A percentile compares a stretch with the other conserved stretches of the same genome.
Conservation (phyloP, 2,888 invertebrate species). For the Dryocosmus kuriphilus region DNA sequence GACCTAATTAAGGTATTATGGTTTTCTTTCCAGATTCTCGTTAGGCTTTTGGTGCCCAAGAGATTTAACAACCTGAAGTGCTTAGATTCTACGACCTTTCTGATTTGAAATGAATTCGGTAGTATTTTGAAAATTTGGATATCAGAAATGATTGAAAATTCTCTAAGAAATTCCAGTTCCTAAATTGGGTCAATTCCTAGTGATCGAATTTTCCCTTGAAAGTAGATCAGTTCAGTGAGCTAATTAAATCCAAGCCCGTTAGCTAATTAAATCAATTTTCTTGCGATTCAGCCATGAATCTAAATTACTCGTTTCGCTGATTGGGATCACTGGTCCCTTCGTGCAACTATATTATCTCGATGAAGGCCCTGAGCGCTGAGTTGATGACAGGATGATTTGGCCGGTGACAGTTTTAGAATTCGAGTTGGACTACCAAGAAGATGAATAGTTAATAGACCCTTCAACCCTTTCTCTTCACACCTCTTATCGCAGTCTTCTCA, state of each 20-base stretch:
- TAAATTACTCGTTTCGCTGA: background rate
- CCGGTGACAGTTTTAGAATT: constrained; percentile 61
- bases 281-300: background rate
- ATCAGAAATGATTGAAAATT: background rate
- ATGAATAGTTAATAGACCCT: constrained; percentile 66
- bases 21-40: no score
- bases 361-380: constrained; percentile 3
- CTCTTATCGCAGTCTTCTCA: constrained; percentile 50
- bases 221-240: no score
- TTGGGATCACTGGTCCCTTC: background rate
- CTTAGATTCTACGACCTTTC: no score
- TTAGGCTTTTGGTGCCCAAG: no score
- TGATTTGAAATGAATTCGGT: no score
- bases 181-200: background rate
- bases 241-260: background rate
- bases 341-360: constrained; percentile 7
- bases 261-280: background rate
- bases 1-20: no score
- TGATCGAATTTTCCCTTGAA: no score
- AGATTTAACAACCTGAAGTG: no score
- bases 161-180: background rate
- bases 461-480: constrained; percentile 46
- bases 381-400: constrained; percentile 32
- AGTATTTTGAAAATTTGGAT: no score
- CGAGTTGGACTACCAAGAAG: constrained; percentile 62